Evolutionary conservation across 2,113 vertebrate genomes (phyloP), one percentile per base, ranked within the genome.

Genomic region (Crotalus horridus): DNA sequence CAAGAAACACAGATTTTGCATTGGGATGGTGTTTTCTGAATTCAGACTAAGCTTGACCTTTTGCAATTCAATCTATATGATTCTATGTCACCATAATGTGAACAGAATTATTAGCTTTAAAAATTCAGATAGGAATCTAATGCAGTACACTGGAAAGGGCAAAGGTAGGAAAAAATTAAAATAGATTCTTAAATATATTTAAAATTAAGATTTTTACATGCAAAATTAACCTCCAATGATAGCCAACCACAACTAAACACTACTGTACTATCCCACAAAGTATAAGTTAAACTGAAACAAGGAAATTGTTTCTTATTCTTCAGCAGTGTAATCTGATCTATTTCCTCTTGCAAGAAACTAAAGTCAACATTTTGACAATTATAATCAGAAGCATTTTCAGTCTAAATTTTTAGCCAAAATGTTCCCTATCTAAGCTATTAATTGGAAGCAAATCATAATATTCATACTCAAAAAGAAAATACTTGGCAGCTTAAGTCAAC

Each of bases 341-440:
- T 54, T 89, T 91, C 90, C 0, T 0, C 0, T 0, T 0, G 33
- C 0, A 1, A 39, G 54, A 59, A 55, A 51, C 61, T 29, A 59
- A 51, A 61, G 13, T 53, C 24, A 17, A n/a, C 88, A 23, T 33
- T 23, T 15, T 90, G 85, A 56, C 24, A 20, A 74, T 43, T 48
- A 55, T 29, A 56, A 85, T 4, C 43, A 21, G 86, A 51, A 85
- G 33, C 51, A 53, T 88, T 74, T 29, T 46, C 59, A n/a, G 2
- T 12, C 58, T 74, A 58, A 55, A 33, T 8, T 74, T 26, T 64
- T 92, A 74, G 86, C 55, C 33, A 88, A 74, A 87, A 88, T 92
- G n/a, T 24, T 85, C 15, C 23, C 20, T 20, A 39, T 39, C n/a
- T 7, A 39, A 74, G n/a, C 39, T n/a, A 74, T 29, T 43, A 43